Evolutionary conservation across 1,140 invertebrate species (phyloP), one percentile per base, ranked within the genome.

Genomic region (Cotesia vestalis): DNA sequence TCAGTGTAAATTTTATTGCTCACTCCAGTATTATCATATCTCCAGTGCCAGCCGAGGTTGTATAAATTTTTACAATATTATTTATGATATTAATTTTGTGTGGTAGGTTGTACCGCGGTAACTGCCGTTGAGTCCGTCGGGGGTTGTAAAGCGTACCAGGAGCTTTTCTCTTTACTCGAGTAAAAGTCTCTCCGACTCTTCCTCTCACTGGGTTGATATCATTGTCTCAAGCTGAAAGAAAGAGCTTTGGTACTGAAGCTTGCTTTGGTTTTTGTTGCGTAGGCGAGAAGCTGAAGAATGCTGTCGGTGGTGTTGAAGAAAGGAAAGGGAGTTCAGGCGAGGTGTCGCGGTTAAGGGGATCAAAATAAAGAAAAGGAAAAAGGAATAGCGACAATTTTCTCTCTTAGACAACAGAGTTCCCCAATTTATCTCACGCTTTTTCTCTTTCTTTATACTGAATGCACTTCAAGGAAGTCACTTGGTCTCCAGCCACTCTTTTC

Each of bases 51-150:
- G 27, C 27, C 27, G 27, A 66, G 75, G 76, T 73, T 81, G 78
- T 82, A 83, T 46, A 46, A 9, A 46, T 84, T 85, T 82, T 85
- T 85, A 83, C 77, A 81, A 85, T 83, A 85, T 86, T 87, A 87
- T 87, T 87, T 87, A 87, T 86, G 85, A 84, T 86, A 87, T 87
- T 87, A 87, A 87, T 87, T 87, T 86, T 75, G 76, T 79, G 71
- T 72, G 81, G 35, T 17, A 68, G 73, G 40, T 46, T 46, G 40
- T 46, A 46, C 40, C 11, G 14, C 36, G 70, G 14, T 51, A 66
- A 62, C 62, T 20, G 57, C 3, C 57, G 12, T n/a, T 9, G 38
- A 46, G 4, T 14, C 35, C n/a, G 61, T n/a, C 5, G 61, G 61
- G 61, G 40, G 61, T 38, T 40, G 61, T 59, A 59, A 59, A 59